Percentiles rank a stretch among this genome's conserved stretches.
Evolutionary conservation across 2,797 vertebrate species (phyloP).

Genomic region (Alectoris magna): DNA sequence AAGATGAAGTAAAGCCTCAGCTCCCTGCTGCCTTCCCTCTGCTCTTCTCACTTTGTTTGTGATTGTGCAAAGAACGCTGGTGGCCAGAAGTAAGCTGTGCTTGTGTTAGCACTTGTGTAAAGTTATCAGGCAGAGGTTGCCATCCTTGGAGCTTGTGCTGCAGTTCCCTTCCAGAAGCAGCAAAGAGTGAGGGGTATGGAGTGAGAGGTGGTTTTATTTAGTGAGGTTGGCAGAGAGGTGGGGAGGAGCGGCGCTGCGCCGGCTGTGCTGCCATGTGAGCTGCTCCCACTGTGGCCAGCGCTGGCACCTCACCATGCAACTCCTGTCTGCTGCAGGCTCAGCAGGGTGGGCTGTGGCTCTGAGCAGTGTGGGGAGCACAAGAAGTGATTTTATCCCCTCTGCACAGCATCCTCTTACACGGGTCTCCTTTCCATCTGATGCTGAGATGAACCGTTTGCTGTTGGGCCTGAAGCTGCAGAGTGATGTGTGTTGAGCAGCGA

Average conservation of each 20-base stretch:
- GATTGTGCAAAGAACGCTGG: background rate
- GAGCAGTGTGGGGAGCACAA: background rate
- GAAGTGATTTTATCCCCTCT: background rate
- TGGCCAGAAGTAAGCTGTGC: background rate
- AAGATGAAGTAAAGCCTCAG: background rate
- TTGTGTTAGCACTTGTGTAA: background rate
- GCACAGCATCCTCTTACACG: background rate
- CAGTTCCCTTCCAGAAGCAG: background rate
- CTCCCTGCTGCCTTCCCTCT: background rate
- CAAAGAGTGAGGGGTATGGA: background rate
- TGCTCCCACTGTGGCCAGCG: background rate
- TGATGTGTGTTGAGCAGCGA: fast-evolving
- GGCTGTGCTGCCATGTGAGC: background rate
- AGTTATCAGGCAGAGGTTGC: background rate
- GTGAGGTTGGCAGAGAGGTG: background rate
- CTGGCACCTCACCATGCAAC: background rate
- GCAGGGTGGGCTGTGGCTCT: no score
- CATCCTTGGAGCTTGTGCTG: background rate
- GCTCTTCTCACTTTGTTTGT: background rate
- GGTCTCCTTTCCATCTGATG: background rate
- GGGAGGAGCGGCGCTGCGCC: background rate
- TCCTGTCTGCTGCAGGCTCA: no score
- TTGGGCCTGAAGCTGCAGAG: background rate
- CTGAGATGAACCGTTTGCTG: background rate
- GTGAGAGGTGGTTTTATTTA: no score